These are phyloP conservation scores for Sebastes oblongus DNA, from an alignment of 2,797 vertebrate genomes.

Conservation along the genomic window DNA sequence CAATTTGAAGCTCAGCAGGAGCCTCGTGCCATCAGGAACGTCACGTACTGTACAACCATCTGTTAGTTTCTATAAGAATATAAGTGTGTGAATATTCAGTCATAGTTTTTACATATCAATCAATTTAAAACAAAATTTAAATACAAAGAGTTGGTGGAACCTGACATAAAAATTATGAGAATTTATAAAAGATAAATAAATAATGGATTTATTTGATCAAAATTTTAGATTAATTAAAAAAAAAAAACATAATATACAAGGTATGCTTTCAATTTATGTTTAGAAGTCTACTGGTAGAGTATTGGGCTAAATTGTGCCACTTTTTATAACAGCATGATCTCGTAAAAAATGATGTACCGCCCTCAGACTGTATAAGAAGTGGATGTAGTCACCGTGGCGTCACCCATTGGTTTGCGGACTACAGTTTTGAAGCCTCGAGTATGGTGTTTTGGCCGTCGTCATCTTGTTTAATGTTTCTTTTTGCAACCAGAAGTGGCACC, in stretches of 20 bases:
- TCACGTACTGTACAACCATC: constrained; percentile 25
- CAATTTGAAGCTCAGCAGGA: constrained; percentile 30
- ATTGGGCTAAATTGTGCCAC: too few species aligned
- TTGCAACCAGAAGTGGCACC: too few species aligned
- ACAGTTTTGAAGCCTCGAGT: too few species aligned
- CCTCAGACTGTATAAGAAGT: too few species aligned
- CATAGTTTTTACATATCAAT: neutral
- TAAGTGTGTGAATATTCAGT: neutral
- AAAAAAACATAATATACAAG: too few species aligned
- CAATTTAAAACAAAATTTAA: neutral
- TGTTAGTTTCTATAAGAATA: constrained; percentile 14
- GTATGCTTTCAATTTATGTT: too few species aligned
- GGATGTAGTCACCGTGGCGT: too few species aligned
- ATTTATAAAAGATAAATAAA: neutral
- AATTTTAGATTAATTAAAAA: neutral
- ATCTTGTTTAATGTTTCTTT: too few species aligned
- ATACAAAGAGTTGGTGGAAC: neutral
- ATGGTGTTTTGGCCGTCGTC: fast-evolving
- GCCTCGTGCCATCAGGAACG: constrained; percentile 2
- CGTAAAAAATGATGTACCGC: too few species aligned
- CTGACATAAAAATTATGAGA: neutral
- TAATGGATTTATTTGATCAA: neutral
- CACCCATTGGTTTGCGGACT: too few species aligned
- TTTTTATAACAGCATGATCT: too few species aligned
- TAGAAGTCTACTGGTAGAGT: too few species aligned